Conservation (phyloP, 2,797 vertebrate species). For the Podargus strigoides region DNA sequence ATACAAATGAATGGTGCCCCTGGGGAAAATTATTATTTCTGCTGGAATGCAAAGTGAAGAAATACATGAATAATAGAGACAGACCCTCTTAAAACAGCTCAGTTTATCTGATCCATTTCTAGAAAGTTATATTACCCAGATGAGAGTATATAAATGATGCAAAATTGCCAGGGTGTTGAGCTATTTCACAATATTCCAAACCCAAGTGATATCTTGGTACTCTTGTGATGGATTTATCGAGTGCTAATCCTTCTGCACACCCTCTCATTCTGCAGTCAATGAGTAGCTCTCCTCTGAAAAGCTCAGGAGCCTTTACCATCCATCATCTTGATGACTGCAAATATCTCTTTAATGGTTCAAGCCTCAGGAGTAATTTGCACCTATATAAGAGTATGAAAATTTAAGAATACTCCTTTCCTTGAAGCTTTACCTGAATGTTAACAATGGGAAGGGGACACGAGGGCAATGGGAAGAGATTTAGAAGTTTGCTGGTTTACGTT, state of each 20-base stretch:
- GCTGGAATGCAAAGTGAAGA: not conserved
- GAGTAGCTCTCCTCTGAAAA: not conserved
- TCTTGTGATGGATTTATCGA: conserved; percentile 6
- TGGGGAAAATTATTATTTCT: not conserved
- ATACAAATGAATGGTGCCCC: not conserved
- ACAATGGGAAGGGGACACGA: not conserved
- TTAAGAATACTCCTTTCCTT: not conserved
- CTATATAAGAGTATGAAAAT: not conserved
- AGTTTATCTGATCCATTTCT: not conserved
- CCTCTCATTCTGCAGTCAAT: not conserved
- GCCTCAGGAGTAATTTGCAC: not conserved
- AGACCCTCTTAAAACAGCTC: not conserved
- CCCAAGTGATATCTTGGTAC: not conserved
- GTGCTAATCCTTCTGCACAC: not conserved
- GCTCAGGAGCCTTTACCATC: not conserved
- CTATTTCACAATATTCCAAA: conserved; percentile 26
- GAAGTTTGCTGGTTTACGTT: not conserved
- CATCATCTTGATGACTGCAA: not conserved
- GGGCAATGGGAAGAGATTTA: not conserved
- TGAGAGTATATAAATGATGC: conserved; percentile 4
- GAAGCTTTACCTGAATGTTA: not conserved
- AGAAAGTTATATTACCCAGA: not conserved
- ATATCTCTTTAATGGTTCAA: not conserved
- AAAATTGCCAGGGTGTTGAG: not conserved
- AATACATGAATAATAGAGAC: not conserved